A percentile compares a stretch with the other conserved stretches of the same genome.
These are phyloP conservation scores for Corythornis vintsioides DNA, from an alignment of 2,113 vertebrate species.

Conservation along the genomic window DNA sequence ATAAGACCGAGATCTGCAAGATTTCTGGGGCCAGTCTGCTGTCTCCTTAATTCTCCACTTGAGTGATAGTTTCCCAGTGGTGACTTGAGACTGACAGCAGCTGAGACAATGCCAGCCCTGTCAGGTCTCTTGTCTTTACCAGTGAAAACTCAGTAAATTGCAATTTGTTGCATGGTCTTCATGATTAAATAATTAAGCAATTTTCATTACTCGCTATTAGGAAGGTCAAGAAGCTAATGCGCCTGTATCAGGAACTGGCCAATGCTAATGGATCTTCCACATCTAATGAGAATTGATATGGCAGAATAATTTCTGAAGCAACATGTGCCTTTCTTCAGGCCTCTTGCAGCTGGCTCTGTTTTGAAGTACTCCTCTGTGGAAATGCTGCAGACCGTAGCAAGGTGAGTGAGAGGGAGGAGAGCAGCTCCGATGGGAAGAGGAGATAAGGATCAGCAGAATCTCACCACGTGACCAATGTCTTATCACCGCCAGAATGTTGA, in stretches of 20 bases:
- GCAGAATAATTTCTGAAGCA: background rate
- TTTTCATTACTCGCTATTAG: background rate
- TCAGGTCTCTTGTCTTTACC: background rate
- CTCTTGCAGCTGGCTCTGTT: background rate
- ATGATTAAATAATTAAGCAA: conserved; percentile 15
- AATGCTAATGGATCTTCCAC: conserved; percentile 5
- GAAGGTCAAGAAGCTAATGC: conserved; percentile 40
- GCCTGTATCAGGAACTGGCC: background rate
- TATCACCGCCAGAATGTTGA: conserved; percentile 6
- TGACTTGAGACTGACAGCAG: background rate
- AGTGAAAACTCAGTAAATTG: background rate
- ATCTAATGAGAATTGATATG: background rate
- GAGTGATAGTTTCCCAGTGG: background rate
- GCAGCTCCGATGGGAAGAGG: background rate
- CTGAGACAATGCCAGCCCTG: background rate
- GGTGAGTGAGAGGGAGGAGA: background rate
- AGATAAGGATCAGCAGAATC: background rate
- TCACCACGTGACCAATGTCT: background rate
- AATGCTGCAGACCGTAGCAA: background rate
- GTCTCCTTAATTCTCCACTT: background rate
- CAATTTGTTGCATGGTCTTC: background rate
- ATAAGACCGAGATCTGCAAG: background rate
- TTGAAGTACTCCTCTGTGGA: background rate
- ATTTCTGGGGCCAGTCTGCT: background rate
- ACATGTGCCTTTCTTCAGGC: background rate